Evolutionary conservation across 2,888 invertebrate genomes (phyloP), one percentile per base, ranked within the genome.

Genomic region (Lasioglossum vierecki): DNA sequence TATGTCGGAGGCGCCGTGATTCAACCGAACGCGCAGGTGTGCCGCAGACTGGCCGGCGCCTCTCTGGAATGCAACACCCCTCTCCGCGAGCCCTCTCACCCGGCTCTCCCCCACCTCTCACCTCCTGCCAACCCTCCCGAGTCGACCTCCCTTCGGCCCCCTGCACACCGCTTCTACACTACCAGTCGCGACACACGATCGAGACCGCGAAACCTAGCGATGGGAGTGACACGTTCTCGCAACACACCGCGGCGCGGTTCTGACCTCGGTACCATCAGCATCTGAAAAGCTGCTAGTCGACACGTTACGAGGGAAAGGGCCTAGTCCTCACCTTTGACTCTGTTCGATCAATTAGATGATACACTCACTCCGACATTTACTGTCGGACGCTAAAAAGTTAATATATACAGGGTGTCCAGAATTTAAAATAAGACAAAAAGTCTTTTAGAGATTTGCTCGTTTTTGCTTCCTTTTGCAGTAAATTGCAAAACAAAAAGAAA

Each of bases 21-120:
- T 93, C 93, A 93, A 93, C 93, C 90, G 91, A 92, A 92, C 92
- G 94, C 93, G 94, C 94, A 94, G 94, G 94, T 94, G 94, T 94
- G 94, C 94, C 93, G 92, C 92, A 94, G 94, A 94, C 94, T 94
- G 92, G 94, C 93, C 93, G 94, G 94, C 94, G 94, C 94, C 94
- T 93, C 94, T 92, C 92, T 92, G 94, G 94, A 94, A 94, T 94
- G 94, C 92, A 86, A 90, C 87, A 85, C 88, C 88, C 89, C 88
- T 85, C 79, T 72, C 79, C 68, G 72, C 86, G 75, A 39, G 78
- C 77, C 76, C 66, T 74, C 79, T 74, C 63, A 71, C 39, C 80
- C 60, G 85, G 73, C 80, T 85, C 82, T 73, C 79, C 68, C 82
- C 76, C 74, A 22, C 83, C 84, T 84, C 84, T 70, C 68, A 70